Percentiles rank a stretch among this genome's conserved stretches.
phyloP scores from a whole-genome alignment of 1,140 invertebrate genomes.

The Magallana ariakensis region DNA sequence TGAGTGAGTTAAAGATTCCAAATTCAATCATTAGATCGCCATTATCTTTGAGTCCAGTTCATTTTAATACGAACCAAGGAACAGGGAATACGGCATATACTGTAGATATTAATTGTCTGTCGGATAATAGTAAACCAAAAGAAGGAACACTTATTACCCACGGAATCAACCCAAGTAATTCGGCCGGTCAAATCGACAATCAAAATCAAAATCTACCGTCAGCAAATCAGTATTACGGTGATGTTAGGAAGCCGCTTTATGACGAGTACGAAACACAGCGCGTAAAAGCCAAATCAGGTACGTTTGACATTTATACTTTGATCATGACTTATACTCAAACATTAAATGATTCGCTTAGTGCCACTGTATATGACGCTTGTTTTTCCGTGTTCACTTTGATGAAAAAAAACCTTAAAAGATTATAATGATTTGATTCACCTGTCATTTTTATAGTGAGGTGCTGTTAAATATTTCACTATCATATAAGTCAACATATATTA shows the following conservation, averaged over 20 bases:
- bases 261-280: not conserved
- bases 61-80: not conserved
- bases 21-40: not conserved
- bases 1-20: not conserved
- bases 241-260: not conserved
- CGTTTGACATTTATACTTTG: not conserved
- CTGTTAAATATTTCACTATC: too few species aligned
- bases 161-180: not conserved
- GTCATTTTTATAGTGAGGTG: too few species aligned
- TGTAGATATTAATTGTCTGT: not conserved
- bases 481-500: too few species aligned
- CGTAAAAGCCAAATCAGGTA: not conserved
- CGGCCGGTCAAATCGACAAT: not conserved
- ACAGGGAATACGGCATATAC: not conserved
- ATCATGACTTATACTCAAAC: too few species aligned
- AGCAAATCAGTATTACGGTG: not conserved
- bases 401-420: too few species aligned
- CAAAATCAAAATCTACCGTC: not conserved
- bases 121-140: not conserved
- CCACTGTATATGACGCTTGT: too few species aligned
- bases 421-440: too few species aligned
- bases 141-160: not conserved
- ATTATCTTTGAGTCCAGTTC: not conserved
- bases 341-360: too few species aligned
- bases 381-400: too few species aligned